Evolutionary conservation across 2,888 invertebrate genomes (phyloP), one percentile per base, ranked within the genome.

Genomic region (Candidula unifasciata): DNA sequence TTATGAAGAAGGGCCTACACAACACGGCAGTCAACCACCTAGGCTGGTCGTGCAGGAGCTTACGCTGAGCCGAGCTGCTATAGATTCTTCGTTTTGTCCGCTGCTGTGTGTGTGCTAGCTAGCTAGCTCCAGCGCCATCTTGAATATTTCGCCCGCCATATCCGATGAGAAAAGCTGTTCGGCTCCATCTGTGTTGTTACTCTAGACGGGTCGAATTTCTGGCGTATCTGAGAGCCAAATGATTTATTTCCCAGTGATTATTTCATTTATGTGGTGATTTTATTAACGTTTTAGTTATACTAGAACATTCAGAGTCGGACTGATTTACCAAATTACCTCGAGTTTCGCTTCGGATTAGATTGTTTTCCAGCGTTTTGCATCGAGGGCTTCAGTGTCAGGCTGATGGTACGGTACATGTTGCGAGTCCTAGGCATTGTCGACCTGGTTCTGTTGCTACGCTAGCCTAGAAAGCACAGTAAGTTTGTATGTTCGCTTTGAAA

Each of bases 71-170:
- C 27, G 69, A 16, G 33, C 37, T n/a, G 35, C 44, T 82, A 82
- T 82, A 82, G 81, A 82, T 82, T 44, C 79, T 64, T 64, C 54
- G 73, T 73, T 73, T 68, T 35, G 78, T 83, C 57, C 78, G 18
- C 83, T 37, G 83, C 83, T 69, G n/a, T 78, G 78, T 69, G 57
- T 69, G 78, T n/a, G n/a, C n/a, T n/a, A n/a, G n/a, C n/a, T n/a
- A n/a, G n/a, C 78, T 64, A 79, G 83, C 44, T 69, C 80, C 21
- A 35, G 35, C 80, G 80, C 83, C 83, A 83, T 83, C 78, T 83
- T 83, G 83, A 78, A 83, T 83, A 60, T 78, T 69, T 83, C 57
- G 78, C 83, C 83, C 78, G 83, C 82, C 82, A 66, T 73, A 60
- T 44, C 82, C 76, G 82, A 76, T 82, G 44, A 64, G 44, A 33